A percentile compares a stretch with the other conserved stretches of the same genome.
phyloP scores from a whole-genome alignment of 2,888 invertebrate genomes.

The Cheilosia scutellata region DNA sequence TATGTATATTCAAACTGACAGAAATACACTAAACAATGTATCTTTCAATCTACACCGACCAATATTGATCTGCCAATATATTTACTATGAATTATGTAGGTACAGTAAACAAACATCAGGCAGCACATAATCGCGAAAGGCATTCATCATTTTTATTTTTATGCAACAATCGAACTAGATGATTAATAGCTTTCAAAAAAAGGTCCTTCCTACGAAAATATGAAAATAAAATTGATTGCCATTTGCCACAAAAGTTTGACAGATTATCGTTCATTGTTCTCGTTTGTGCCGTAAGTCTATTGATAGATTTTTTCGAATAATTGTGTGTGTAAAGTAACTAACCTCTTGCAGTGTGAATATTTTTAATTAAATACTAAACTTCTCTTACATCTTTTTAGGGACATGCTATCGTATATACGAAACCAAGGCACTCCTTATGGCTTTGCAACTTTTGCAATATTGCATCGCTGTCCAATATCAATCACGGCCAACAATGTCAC shows the following conservation, averaged over 20 bases:
- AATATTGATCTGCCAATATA: too few species aligned
- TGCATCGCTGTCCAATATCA: constrained; percentile 37
- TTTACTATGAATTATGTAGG: too few species aligned
- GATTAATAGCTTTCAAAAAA: constrained; percentile 48
- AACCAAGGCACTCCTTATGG: background rate
- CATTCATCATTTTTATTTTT: constrained; percentile 63
- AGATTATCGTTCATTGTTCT: constrained; percentile 39
- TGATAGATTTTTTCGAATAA: constrained; percentile 3
- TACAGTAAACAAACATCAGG: background rate
- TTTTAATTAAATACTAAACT: constrained; percentile 41
- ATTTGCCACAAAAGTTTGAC: constrained; percentile 48
- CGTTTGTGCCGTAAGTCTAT: constrained; percentile 4
- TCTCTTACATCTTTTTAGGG: constrained; percentile 17
- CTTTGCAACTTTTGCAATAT: constrained; percentile 24
- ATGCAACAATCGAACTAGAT: constrained; percentile 53
- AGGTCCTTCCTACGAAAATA: constrained; percentile 20
- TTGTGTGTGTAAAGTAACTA: background rate
- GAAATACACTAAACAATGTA: too few species aligned
- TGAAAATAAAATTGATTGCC: constrained; percentile 50
- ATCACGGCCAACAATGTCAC: constrained; percentile 56
- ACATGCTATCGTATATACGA: background rate
- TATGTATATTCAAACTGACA: too few species aligned
- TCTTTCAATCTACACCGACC: too few species aligned
- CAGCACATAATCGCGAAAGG: constrained; percentile 30
- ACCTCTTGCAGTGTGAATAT: background rate